Conservation (phyloP, 2,888 invertebrate genomes). For the Platycnemis pennipes region DNA sequence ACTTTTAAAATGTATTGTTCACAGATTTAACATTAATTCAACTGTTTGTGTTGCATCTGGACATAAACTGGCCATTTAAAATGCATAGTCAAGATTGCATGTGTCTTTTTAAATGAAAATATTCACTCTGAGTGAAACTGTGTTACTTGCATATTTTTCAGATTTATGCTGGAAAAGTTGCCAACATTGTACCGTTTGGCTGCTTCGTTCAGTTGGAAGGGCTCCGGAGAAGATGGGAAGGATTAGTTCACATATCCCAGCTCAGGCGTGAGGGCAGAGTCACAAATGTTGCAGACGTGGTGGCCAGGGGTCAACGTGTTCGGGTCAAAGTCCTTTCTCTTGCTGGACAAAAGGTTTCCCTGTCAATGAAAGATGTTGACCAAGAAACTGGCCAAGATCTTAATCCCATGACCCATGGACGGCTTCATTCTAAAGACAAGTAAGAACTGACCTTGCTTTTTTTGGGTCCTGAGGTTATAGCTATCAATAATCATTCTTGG, state of each 20-base stretch:
- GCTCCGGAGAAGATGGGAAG: slow-evolving; percentile 93
- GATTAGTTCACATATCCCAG: slow-evolving; percentile 98
- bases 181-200: slow-evolving; percentile 98
- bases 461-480: no score
- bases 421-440: slow-evolving; percentile 82
- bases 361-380: slow-evolving; percentile 99
- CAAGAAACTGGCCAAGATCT: slow-evolving; percentile 96
- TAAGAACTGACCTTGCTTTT: slow-evolving; percentile 70
- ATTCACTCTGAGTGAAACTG: no score
- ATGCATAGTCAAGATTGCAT: no score
- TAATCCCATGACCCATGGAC: slow-evolving; percentile 89
- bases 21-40: no score
- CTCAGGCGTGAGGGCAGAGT: slow-evolving; percentile 95
- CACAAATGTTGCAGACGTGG: slow-evolving; percentile 96
- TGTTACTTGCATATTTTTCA: no score
- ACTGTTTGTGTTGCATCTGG: no score
- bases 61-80: no score
- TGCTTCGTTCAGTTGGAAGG: slow-evolving; percentile 98
- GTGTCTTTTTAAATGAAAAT: no score
- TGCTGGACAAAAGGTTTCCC: slow-evolving; percentile 96
- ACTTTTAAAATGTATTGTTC: no score
- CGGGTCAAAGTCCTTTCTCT: slow-evolving; percentile 94
- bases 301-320: slow-evolving; percentile 92
- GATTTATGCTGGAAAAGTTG: slow-evolving; percentile 96
- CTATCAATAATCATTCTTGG: no score